Evolutionary conservation across 1,140 invertebrate species (phyloP), one percentile per base, ranked within the genome.

Genomic region (Papilio glaucus): DNA sequence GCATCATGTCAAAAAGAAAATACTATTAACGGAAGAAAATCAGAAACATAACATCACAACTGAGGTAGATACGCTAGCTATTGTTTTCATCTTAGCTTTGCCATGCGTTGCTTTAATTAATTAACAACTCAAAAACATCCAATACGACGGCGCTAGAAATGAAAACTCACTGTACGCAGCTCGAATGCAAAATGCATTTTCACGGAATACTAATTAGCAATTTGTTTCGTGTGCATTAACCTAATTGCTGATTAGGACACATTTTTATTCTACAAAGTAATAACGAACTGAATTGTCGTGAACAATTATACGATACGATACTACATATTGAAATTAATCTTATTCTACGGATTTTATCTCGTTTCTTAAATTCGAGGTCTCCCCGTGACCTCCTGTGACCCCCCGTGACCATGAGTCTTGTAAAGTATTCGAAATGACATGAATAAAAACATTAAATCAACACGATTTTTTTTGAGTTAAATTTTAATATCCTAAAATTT

Each of bases 61-160:
- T 21, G 8, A 12, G 24, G 18, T 49, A 21, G 21, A 21, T 24
- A 53, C 49, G 24, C 21, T 57, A 57, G 49, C 49, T 57, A 57
- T 57, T 57, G 49, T 57, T 57, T 26, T 24, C 4, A 10, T 15
- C 49, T 21, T 24, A 4, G 10, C 21, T 57, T 26, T 13, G 8
- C 10, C 6, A 12, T 21, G 2, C 49, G 24, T 57, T 57, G 21
- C 24, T 21, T 21, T 57, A 57, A 57, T 57, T 57, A 57, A 57
- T 57, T 57, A 57, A 57, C 49, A 57, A 57, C 49, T 12, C 21
- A 13, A 57, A 57, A 21, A 57, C 18, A 57, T 57, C 12, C 49
- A 57, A 57, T 57, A 24, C 12, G 49, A 53, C 49, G 8, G 13
- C 7, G 45, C 8, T 57, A 24, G 49, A 26, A 57, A 57, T 57